Percentiles rank a stretch among this genome's conserved stretches.
Evolutionary conservation across 1,140 invertebrate genomes (phyloP).

Genomic region (Lepidurus apus): DNA sequence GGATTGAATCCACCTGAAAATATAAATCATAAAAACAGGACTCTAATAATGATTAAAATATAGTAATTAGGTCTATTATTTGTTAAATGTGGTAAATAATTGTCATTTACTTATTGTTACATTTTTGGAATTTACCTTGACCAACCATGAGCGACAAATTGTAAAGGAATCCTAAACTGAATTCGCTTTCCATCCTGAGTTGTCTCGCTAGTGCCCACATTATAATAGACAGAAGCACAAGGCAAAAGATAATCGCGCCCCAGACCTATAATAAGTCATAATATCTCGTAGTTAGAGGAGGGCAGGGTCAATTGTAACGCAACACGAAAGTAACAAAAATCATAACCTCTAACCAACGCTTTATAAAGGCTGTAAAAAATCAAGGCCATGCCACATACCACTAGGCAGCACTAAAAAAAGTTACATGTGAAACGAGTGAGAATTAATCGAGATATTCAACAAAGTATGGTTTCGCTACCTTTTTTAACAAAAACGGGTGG

Average conservation of each 20-base stretch:
- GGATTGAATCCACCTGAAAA: constrained; percentile 2
- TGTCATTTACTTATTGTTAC: background rate
- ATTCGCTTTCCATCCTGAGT: background rate
- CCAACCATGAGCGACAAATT: background rate
- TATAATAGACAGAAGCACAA: background rate
- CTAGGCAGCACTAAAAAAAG: too few species aligned
- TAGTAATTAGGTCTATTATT: too few species aligned
- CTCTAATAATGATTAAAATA: background rate
- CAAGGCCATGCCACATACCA: too few species aligned
- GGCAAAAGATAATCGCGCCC: background rate
- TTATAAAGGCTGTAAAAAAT: too few species aligned
- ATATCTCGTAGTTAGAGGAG: too few species aligned
- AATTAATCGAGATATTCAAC: too few species aligned
- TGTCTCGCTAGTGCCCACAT: background rate
- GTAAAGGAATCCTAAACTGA: background rate
- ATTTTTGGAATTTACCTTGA: background rate
- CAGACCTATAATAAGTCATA: background rate
- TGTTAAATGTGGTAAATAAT: background rate
- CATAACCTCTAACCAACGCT: too few species aligned
- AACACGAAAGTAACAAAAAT: too few species aligned
- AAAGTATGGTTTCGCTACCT: too few species aligned
- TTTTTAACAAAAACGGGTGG: too few species aligned
- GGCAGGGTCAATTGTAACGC: too few species aligned
- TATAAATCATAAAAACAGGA: background rate
- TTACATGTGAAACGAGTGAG: too few species aligned